Evolutionary conservation across 64 coral and sea anemone species (phyloP), one percentile per base, ranked within the genome.

Genomic region (Catalaphyllia jardinei): DNA sequence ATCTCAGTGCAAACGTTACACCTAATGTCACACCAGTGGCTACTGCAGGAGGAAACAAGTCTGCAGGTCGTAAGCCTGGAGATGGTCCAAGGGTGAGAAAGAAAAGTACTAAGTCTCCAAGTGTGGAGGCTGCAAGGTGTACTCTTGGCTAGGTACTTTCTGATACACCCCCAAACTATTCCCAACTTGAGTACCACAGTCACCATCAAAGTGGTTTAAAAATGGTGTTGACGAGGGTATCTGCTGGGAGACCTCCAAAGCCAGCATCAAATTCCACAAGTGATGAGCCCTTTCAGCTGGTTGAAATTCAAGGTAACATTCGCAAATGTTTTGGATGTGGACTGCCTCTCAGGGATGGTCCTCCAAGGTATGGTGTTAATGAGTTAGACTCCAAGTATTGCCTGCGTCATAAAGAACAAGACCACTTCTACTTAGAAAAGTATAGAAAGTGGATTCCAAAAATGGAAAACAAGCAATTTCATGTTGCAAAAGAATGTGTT

Each of bases 401-500:
- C 28, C 8, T 92, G 20, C 80, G 83, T 13, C 90, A 79, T 29
- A 4, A 92, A 35, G 90, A 92, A 51, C 39, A 79, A 33, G 83
- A 92, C 39, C 35, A 35, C 33, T 35, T 35, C 33, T 35, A 85
- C 81, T 87, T 20, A 12, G 81, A 64, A 8, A 86, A 92, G 52
- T 54, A 54, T 13, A 10, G 52, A 13, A 78, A 52, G 83, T 92
- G 90, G 90, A 33, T 92, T 71, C 59, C 74, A 31, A 87, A 92
- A 31, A n/a, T 78, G 27, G 90, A 92, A 42, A 92, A 92, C 83
- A 92, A 92, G 52, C 90, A 92, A 79, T 79, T 31, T 24, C 88
- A 82, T 33, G 59, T 90, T 15, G 64, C 77, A 25, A 90, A 90
- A 35, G 46, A 90, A 72, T 90, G 77, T 61, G 52, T 73, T 12